Base-by-base conservation (phyloP, 2,113 vertebrate species). In the Epinephelus lanceolatus region DNA sequence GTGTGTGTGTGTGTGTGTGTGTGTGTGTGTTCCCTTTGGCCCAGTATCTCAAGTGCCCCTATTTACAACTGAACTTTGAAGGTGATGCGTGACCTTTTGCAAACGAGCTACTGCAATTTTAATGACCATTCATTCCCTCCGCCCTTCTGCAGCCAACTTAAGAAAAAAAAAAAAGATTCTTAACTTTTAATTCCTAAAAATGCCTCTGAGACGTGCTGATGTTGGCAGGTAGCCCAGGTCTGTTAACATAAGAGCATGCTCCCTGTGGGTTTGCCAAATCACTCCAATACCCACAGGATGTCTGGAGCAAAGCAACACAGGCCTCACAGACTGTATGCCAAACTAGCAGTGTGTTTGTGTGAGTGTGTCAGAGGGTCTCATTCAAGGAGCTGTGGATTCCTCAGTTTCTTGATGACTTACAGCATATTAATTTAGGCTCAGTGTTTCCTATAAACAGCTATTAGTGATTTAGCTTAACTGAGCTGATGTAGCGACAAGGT, bases 41-140 rank as follows among this genome's bases (percentile, higher is more conserved):
- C 23, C 40, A 57, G 65, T 86, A 66, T 83, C 86, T 87, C 70
- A 88, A 89, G 89, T 88, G 47, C 67, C 71, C 71, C 45, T 91
- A 92, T 94, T 94, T 92, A 89, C 77, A 78, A 65, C 37, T 91
- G 60, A 90, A 62, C 77, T 77, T 78, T 69, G 78, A 85, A 79
- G 71, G 84, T 90, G 85, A 90, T 89, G 69, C 75, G 65, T 88
- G 91, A 89, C 89, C 89, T 91, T 90, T 81, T 72, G 75, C 77
- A 94, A 93, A 94, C 76, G 73, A 92, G 92, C 93, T 94, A 89
- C 93, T 94, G 88, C 92, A 91, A 75, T 92, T 91, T 88, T 72
- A 88, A 91, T 94, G 90, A 84, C 89, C 15, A 56, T 71, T 75
- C 17, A 56, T 71, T 76, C 82, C 80, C 51, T 59, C 40, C 83